Evolutionary conservation across 2,888 invertebrate species (phyloP), one percentile per base, ranked within the genome.

Genomic region (Tetropium fuscum): DNA sequence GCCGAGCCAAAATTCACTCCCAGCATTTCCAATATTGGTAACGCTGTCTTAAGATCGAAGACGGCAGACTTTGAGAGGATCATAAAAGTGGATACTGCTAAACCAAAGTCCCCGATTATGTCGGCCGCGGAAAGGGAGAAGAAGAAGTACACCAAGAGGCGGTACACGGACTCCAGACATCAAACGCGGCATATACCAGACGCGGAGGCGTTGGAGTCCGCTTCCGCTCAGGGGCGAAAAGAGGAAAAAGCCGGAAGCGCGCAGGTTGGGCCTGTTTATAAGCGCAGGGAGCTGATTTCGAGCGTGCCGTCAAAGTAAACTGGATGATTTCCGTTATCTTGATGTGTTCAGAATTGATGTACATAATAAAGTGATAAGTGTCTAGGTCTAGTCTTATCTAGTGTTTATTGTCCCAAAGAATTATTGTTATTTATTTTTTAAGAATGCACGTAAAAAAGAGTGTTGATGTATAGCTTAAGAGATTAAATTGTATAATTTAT

Each of bases 221-320:
- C 73, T 5, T 63, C 71, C 41, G 58, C 74, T 11, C 69, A 76
- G 44, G 61, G 71, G 10, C 68, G 70, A 47, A 65, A 68, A 13
- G 69, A 69, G 3, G 69, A 72, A 19, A 65, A 67, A 19, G 56
- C 72, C 0, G 57, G 10, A 25, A 71, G 72, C 32, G 70, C 78
- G 20, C 73, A 77, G 77, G 72, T 61, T 59, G 82, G 83, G 60
- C 86, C 87, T 49, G 87, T 91, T 13, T 93, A 92, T 86, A 93
- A 93, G 81, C 83, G 93, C 63, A 87, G 91, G 60, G 93, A 93
- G 81, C 83, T 93, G 56, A 93, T 94, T 74, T 91, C 93, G 36
- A 93, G 93, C 81, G 91, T 91, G 60, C 88, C 85, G 18, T 73
- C 77, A 7, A 79, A 78, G 57, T 75, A 64, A 68, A 18, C 11